Evolutionary conservation across 2,888 invertebrate species (phyloP).

Genomic region (Bruchidius siliquastri): DNA sequence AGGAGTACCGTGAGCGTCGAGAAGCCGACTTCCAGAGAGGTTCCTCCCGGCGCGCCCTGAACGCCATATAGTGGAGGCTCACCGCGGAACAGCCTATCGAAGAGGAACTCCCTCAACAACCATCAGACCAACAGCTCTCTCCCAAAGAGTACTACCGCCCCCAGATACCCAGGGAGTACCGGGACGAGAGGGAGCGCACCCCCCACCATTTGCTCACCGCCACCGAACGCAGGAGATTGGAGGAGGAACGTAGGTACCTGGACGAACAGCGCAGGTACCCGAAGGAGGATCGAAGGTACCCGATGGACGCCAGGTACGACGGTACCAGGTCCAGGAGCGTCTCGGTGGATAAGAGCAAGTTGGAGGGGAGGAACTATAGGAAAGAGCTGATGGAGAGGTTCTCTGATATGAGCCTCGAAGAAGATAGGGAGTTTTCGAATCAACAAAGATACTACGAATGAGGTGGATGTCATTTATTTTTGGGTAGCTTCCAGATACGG

Average conservation of each 20-base stretch:
- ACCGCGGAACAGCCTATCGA: constrained; percentile 50
- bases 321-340: constrained; percentile 15
- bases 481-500: not conserved
- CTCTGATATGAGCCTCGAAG: constrained; percentile 45
- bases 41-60: constrained; percentile 64
- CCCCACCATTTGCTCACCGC: constrained; percentile 17
- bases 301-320: not conserved
- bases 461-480: not conserved
- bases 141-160: constrained; percentile 43
- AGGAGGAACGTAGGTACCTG: constrained; percentile 22
- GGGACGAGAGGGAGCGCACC: constrained; percentile 34
- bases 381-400: constrained; percentile 45
- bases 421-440: constrained; percentile 41
- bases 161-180: constrained; percentile 43
- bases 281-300: constrained; percentile 18
- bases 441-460: constrained; percentile 45
- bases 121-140: no score
- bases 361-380: constrained; percentile 45
- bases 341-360: constrained; percentile 34
- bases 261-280: constrained; percentile 17
- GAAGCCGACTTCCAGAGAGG: constrained; percentile 50
- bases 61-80: constrained; percentile 66
- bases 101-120: constrained; percentile 44
- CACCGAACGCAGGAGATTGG: constrained; percentile 18
- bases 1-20: constrained; percentile 36